Evolutionary conservation across 2,113 vertebrate genomes (phyloP), one percentile per base, ranked within the genome.

Genomic region (Neotragus moschatus): DNA sequence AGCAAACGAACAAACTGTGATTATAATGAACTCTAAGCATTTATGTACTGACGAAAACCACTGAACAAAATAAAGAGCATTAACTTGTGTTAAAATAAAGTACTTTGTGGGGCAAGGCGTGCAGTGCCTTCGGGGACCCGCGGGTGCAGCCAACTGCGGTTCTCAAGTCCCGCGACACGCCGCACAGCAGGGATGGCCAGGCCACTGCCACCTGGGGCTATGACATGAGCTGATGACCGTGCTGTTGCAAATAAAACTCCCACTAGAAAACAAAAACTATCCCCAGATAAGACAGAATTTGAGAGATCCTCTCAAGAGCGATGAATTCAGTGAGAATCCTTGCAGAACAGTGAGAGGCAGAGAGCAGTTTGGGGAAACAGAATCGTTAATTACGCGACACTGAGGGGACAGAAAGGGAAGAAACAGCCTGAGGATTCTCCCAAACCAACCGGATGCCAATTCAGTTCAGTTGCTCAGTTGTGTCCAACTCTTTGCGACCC

Each of bases 41-140:
- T 95, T 91, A 43, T 23, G 51, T 88, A 82, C 79, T 95, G 96
- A 95, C 36, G 51, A 94, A 92, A 93, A 87, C 92, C 94, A 96
- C 88, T 75, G 96, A 94, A 81, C 85, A 94, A 92, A 94, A 97
- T 87, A 97, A 98, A 96, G 94, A 95, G 94, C 97, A 84, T 43
- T 49, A 96, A 66, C 96, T 58, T 58, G 85, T 86, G 55, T 95
- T 96, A 94, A 94, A 98, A 93, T 49, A 43, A 26, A 96, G 86
- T 70, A 91, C 61, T 56, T 61, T 21, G 28, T 94, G 63, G 87
- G 73, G 39, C 28, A 66, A 11, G 70, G 89, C 91, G 43, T 9
- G 10, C 6, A 87, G 25, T 60, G 91, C 73, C 97, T 63, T 81
- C 17, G 26, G 91, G 84, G 84, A 84, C 45, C 55, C 23, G 17